phyloP scores from a whole-genome alignment of 2,888 invertebrate species.

The Empis livida region DNA sequence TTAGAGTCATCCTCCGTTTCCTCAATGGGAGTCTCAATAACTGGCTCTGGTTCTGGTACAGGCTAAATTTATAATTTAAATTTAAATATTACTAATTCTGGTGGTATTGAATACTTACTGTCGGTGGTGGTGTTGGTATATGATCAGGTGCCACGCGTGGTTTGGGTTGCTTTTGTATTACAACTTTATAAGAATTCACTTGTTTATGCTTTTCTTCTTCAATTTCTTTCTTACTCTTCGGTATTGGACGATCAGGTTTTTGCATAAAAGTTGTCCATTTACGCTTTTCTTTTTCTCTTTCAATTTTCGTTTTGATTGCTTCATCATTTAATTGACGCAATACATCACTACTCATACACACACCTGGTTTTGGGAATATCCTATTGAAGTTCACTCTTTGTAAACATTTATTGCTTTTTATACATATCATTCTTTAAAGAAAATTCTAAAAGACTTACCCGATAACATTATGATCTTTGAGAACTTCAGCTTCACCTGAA shows the following conservation, averaged over 20 bases:
- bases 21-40: conserved; percentile 8
- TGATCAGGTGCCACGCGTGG: conserved; percentile 17
- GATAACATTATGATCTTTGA: conserved; percentile 53
- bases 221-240: conserved; percentile 33
- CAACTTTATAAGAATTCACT: conserved; percentile 40
- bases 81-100: background rate
- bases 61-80: conserved; percentile 4
- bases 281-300: conserved; percentile 42
- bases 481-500: conserved; percentile 53
- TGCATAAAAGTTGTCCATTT: conserved; percentile 65
- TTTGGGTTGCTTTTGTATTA: conserved; percentile 43
- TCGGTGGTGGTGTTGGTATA: conserved; percentile 16
- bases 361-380: conserved; percentile 49
- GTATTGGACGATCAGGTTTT: conserved; percentile 57
- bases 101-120: conserved; percentile 8
- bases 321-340: conserved; percentile 49
- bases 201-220: conserved; percentile 24
- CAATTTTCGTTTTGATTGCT: conserved; percentile 37
- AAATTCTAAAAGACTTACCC: conserved; percentile 36
- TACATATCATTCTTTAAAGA: background rate
- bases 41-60: conserved; percentile 16
- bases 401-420: conserved; percentile 13
- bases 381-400: conserved; percentile 56
- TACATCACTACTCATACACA: conserved; percentile 54
- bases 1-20: conserved; percentile 15